phyloP scores from a whole-genome alignment of 2,797 vertebrate species.

The Mormyrus proboscirostris region DNA sequence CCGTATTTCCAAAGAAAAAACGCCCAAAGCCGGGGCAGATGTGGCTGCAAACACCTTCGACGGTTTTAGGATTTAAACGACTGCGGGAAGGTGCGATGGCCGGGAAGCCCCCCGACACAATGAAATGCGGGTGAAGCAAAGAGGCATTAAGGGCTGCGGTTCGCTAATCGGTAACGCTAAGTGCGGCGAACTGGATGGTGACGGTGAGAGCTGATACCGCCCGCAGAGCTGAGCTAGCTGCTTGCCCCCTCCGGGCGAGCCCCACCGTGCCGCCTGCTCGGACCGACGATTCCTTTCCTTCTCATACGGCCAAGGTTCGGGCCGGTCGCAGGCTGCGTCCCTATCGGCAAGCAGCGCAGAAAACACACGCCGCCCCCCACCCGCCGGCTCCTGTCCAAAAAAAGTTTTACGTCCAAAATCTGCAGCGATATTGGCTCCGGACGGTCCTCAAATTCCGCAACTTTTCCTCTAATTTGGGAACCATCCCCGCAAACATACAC shows the following conservation, averaged over 20 bases:
- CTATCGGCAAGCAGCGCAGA: background rate
- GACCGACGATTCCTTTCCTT: conserved; percentile 41
- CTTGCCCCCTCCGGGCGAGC: background rate
- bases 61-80: background rate
- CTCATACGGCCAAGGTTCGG: conserved; percentile 22
- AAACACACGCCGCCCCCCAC: background rate
- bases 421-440: conserved; percentile 40
- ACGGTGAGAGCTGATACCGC: background rate
- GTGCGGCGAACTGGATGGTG: background rate
- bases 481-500: conserved; percentile 50
- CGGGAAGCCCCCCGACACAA: background rate
- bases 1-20: background rate
- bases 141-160: background rate
- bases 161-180: background rate
- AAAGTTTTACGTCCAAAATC: conserved; percentile 49
- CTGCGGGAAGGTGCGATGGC: background rate
- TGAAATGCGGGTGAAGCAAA: background rate
- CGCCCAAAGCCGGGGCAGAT: background rate
- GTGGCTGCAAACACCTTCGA: background rate
- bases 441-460: conserved; percentile 52
- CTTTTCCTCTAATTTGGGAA: conserved; percentile 45
- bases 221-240: background rate
- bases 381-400: background rate
- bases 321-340: background rate
- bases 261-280: conserved; percentile 22